phyloP scores from a whole-genome alignment of 2,888 invertebrate genomes.

The Amphimallon solstitiale region DNA sequence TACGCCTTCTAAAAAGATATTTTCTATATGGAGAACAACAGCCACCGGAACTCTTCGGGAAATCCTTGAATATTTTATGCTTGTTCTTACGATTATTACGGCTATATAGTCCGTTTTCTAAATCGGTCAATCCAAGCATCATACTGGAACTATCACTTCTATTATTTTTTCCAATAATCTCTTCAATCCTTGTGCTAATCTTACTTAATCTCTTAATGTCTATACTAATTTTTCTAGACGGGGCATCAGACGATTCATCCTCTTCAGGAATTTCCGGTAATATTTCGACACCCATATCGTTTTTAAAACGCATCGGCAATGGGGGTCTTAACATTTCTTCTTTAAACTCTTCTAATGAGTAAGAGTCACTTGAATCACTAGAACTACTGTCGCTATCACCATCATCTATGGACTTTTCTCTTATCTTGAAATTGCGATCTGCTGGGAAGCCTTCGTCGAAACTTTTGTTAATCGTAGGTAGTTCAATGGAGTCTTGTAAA shows the following conservation, averaged over 20 bases:
- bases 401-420: neutral
- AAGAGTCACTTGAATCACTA: conserved; percentile 33
- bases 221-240: conserved; percentile 60
- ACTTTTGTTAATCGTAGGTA: conserved; percentile 37
- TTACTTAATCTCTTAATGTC: conserved; percentile 67
- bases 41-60: neutral
- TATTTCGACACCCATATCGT: conserved; percentile 66
- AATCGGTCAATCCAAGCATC: conserved; percentile 20
- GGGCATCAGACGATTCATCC: conserved; percentile 58
- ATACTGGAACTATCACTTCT: conserved; percentile 49
- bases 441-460: conserved; percentile 11
- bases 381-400: conserved; percentile 31
- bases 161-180: conserved; percentile 64
- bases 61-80: conserved; percentile 26
- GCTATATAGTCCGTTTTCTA: conserved; percentile 21
- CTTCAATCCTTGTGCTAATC: conserved; percentile 66
- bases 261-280: conserved; percentile 68
- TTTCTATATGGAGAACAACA: conserved; percentile 40
- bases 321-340: conserved; percentile 18
- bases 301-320: conserved; percentile 51
- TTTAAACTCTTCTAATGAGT: conserved; percentile 33
- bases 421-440: neutral
- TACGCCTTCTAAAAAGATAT: conserved; percentile 29
- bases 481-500: conserved; percentile 38
- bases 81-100: neutral